Evolutionary conservation across 1,140 invertebrate genomes (phyloP), one percentile per base, ranked within the genome.

Genomic region (Galleria mellonella): DNA sequence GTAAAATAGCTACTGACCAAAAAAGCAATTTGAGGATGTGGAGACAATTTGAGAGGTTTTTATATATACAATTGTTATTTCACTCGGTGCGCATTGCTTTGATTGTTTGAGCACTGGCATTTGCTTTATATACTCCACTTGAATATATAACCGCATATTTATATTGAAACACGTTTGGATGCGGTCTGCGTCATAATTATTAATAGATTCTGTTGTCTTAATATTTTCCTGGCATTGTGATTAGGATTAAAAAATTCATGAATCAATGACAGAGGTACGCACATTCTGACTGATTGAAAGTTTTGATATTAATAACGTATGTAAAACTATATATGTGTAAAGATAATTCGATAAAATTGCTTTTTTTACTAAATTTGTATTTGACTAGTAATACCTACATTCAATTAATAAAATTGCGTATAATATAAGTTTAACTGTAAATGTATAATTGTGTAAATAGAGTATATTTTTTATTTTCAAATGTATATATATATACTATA

Each of bases 201-300:
- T 14, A 8, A 14, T 14, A 10, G 14, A 17, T n/a, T 37, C 15
- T 17, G 9, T 37, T 15, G 14, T 11, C 13, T 35, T n/a, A 13
- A 9, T 17, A 37, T 37, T 6, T 37, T 37, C 1, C 9, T 37
- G 8, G 14, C 11, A 37, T 12, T 23, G 35, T 37, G 14, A 37
- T 37, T 14, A 52, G 35, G 44, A 44, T 52, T 55, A 41, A 38
- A 55, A 11, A 52, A 49, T 3, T 3, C 2, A 23, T 3, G 17
- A 6, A 6, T 23, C 2, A 23, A 23, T n/a, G n/a, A 54, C 32
- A 15, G 33, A 39, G 43, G n/a, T n/a, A n/a, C 42, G 54, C 55
- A 52, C 61, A 57, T 68, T 68, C 54, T 43, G 60, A 70, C 66
- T 72, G 62, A 70, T 58, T 55, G 59, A 48, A 47, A 56, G 38